A percentile compares a stretch with the other conserved stretches of the same genome.
Evolutionary conservation across 2,888 invertebrate species (phyloP).

Genomic region (Pseudeuparius sepicola): DNA sequence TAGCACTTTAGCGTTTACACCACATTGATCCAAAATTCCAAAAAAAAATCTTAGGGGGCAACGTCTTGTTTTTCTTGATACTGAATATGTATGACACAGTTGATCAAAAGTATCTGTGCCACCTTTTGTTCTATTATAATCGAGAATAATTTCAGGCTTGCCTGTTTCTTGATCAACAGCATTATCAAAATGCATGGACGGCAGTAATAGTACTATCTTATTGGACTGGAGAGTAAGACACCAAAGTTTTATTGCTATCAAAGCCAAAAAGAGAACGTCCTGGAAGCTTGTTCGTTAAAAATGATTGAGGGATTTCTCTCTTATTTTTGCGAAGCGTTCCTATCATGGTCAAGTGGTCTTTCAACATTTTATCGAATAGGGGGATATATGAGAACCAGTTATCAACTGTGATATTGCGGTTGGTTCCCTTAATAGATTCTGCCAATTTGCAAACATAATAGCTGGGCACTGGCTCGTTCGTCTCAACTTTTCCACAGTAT

Average conservation of each 20-base stretch:
- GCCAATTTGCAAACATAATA: constrained; percentile 15
- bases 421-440: constrained; percentile 16
- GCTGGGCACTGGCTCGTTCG: constrained; percentile 13
- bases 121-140: constrained; percentile 16
- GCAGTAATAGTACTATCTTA: constrained; percentile 24
- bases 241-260: constrained; percentile 17
- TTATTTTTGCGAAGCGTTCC: constrained; percentile 21
- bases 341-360: constrained; percentile 17
- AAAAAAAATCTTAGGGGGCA: constrained; percentile 26
- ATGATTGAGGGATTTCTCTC: constrained; percentile 15
- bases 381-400: constrained; percentile 19
- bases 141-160: constrained; percentile 15
- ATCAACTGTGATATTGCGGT: constrained; percentile 19
- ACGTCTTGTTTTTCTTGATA: constrained; percentile 21
- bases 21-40: constrained; percentile 18
- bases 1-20: constrained; percentile 19
- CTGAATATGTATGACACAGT: constrained; percentile 21
- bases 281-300: constrained; percentile 8
- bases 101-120: constrained; percentile 16
- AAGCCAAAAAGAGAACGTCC: constrained; percentile 16
- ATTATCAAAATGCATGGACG: constrained; percentile 17
- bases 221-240: constrained; percentile 24
- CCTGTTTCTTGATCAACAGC: constrained; percentile 24
- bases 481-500: constrained; percentile 20
- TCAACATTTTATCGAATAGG: constrained; percentile 18